phyloP scores from a whole-genome alignment of 1,140 invertebrate species.

The Elysia chlorotica region DNA sequence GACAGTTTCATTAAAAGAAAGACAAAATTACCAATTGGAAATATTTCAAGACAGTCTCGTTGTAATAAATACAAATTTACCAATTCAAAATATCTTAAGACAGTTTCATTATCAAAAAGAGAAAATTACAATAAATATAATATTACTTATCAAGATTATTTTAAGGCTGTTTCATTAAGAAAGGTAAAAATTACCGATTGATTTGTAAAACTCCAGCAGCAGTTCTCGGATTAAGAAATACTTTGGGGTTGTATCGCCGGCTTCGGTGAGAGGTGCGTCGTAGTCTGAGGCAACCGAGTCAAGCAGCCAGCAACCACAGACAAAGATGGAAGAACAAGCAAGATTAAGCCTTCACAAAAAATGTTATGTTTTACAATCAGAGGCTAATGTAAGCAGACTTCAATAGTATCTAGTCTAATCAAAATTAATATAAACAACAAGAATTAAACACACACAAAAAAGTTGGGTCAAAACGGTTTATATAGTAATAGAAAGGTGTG shows the following conservation, averaged over 20 bases:
- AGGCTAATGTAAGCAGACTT: neutral
- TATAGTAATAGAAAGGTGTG: too few species aligned
- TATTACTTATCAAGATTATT: too few species aligned
- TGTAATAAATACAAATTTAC: too few species aligned
- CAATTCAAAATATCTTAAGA: too few species aligned
- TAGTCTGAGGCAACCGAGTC: too few species aligned
- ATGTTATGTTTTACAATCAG: neutral
- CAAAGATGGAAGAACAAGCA: neutral
- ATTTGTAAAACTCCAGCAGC: constrained; percentile 39
- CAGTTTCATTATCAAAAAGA: too few species aligned
- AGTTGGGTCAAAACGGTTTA: neutral
- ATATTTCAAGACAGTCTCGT: too few species aligned
- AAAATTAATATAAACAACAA: neutral
- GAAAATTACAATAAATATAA: too few species aligned
- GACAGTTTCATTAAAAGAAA: too few species aligned
- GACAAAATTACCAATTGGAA: too few species aligned
- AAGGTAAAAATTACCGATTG: constrained; percentile 13
- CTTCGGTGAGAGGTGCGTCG: constrained; percentile 63
- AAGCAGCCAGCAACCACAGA: too few species aligned
- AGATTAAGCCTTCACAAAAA: neutral
- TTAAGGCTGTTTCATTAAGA: too few species aligned
- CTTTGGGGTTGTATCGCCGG: constrained; percentile 59
- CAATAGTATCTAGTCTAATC: neutral
- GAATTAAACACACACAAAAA: neutral
- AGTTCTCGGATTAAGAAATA: constrained; percentile 60